Percentiles rank a stretch among this genome's conserved stretches.
These are phyloP conservation scores for Xylophagus ater DNA, from an alignment of 2,888 invertebrate species.

Conservation along the genomic window DNA sequence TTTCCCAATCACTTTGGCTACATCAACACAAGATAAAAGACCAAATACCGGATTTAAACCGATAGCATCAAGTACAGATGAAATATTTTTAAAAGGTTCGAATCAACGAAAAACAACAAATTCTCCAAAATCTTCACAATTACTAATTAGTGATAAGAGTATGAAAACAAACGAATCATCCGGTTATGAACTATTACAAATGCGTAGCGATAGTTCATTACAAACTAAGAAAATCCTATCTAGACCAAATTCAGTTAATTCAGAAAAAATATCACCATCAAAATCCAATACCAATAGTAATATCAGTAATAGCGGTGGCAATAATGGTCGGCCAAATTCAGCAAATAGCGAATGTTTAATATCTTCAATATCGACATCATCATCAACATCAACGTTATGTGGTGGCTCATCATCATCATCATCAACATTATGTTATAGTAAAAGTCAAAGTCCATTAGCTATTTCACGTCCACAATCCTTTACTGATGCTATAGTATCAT, in stretches of 20 bases:
- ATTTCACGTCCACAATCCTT: conserved; percentile 19
- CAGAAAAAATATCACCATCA: conserved; percentile 26
- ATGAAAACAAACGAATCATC: conserved; percentile 19
- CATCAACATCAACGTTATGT: conserved; percentile 22
- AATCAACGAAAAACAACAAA: conserved; percentile 22
- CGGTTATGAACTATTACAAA: conserved; percentile 32
- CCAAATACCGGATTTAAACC: conserved; percentile 17
- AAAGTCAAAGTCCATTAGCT: conserved; percentile 20
- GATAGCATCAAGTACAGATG: conserved; percentile 17
- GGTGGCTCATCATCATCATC: conserved; percentile 20
- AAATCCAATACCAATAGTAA: conserved; percentile 19
- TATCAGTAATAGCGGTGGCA: conserved; percentile 14
- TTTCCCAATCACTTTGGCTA: conserved; percentile 9
- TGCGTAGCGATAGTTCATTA: conserved; percentile 31
- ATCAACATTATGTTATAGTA: conserved; percentile 20
- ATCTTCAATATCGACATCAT: conserved; percentile 22
- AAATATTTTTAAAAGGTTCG: conserved; percentile 15
- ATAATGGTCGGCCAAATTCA: conserved; percentile 24
- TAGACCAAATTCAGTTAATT: conserved; percentile 35
- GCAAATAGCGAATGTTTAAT: conserved; percentile 25
- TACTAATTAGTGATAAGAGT: conserved; percentile 22
- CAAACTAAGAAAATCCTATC: conserved; percentile 25
- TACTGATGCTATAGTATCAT: conserved; percentile 19
- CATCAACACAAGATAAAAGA: neutral
- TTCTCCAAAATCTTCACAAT: conserved; percentile 12